These are phyloP conservation scores for Epiblema foenella DNA, from an alignment of 2,888 invertebrate species.

Conservation along the genomic window DNA sequence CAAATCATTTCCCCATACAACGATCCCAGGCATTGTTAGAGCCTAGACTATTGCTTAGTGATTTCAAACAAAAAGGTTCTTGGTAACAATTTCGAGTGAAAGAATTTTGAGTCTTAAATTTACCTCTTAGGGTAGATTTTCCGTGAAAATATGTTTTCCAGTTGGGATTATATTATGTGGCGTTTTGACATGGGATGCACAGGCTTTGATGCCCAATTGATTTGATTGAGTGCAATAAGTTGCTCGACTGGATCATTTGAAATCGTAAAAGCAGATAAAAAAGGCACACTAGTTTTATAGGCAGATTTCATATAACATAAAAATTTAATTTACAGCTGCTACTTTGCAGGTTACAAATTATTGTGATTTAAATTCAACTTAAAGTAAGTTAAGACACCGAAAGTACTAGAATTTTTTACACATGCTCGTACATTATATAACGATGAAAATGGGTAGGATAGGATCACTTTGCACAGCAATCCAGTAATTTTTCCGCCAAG, in stretches of 20 bases:
- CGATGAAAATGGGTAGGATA: too few species aligned
- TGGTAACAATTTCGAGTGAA: background rate
- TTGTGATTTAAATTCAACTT: too few species aligned
- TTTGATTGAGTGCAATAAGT: constrained; percentile 12
- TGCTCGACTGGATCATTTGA: background rate
- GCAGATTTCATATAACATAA: too few species aligned
- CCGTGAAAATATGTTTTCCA: background rate
- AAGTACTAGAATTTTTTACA: too few species aligned
- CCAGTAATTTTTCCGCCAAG: too few species aligned
- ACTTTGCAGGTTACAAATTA: too few species aligned
- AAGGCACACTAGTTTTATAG: too few species aligned
- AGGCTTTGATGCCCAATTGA: constrained; percentile 14
- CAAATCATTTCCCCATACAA: constrained; percentile 29
- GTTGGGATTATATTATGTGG: background rate
- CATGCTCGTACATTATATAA: too few species aligned
- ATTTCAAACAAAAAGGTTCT: background rate
- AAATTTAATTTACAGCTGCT: too few species aligned
- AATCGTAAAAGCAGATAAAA: background rate
- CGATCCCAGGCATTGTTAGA: constrained; percentile 8
- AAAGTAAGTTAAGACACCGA: too few species aligned
- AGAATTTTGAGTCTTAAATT: background rate
- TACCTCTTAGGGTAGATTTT: background rate
- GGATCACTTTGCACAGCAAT: too few species aligned
- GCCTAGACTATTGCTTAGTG: constrained; percentile 14
- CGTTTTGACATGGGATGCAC: background rate